phyloP scores from a whole-genome alignment of 2,797 vertebrate species.

The Aldrovandia affinis region DNA sequence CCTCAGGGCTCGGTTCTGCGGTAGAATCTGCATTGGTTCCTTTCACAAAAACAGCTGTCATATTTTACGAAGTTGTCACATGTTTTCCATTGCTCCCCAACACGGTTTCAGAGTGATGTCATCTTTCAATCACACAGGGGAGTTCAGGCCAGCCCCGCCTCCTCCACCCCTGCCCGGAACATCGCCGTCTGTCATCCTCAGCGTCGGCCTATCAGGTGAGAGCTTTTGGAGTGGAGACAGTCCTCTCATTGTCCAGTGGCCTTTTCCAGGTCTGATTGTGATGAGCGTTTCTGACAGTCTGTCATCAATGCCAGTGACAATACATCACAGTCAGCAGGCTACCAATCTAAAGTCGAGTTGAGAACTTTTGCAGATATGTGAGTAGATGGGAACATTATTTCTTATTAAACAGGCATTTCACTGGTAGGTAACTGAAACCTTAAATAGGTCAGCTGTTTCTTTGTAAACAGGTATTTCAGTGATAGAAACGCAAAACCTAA shows the following conservation, averaged over 20 bases:
- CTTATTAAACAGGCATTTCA: too few species aligned
- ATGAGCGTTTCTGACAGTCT: neutral
- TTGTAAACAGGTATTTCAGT: neutral
- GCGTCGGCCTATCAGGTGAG: conserved; percentile 88
- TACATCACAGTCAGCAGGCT: neutral
- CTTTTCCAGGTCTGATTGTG: neutral
- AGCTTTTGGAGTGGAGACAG: neutral
- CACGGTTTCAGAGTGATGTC: neutral
- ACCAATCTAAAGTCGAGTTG: neutral
- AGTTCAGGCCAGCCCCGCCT: conserved; percentile 48
- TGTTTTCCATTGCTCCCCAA: too few species aligned
- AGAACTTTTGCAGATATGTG: too few species aligned
- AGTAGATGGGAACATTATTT: too few species aligned
- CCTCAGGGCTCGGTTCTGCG: too few species aligned
- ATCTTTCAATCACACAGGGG: conserved; percentile 48
- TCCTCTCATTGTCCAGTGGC: conserved; percentile 2
- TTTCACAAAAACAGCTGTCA: too few species aligned
- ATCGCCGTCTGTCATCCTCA: conserved; percentile 87
- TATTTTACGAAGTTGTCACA: too few species aligned
- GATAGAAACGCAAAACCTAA: neutral
- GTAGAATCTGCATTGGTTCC: too few species aligned
- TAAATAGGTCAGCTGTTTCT: too few species aligned
- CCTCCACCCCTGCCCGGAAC: conserved; percentile 81
- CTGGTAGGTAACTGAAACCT: too few species aligned
- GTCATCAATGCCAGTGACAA: neutral